Conservation (phyloP, 2,113 vertebrate genomes). For the Psophia crepitans region DNA sequence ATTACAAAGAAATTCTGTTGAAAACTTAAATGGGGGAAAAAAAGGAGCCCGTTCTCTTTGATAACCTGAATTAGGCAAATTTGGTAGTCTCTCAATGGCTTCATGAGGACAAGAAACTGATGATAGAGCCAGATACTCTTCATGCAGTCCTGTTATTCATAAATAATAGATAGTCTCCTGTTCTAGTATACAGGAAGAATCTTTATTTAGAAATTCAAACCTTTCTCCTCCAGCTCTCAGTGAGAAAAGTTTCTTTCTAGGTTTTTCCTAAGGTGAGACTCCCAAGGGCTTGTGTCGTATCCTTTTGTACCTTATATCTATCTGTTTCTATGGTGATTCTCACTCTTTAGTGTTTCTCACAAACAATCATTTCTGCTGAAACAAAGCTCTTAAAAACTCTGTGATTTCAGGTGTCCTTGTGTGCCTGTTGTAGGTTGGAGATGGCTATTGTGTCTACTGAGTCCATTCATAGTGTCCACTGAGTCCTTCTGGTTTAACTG, state of each 20-base stretch:
- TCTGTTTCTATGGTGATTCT: slow-evolving; percentile 14
- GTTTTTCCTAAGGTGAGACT: neutral
- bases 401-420: neutral
- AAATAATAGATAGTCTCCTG: slow-evolving; percentile 5
- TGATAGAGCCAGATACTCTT: neutral
- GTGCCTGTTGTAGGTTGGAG: neutral
- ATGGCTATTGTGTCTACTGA: neutral
- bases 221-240: neutral
- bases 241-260: neutral
- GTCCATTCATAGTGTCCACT: neutral
- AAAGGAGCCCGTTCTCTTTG: neutral
- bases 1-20: neutral
- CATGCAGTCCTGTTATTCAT: neutral
- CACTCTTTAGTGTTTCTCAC: neutral
- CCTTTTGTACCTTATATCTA: neutral
- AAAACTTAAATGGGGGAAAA: neutral
- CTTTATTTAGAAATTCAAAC: slow-evolving; percentile 31
- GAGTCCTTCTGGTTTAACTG: neutral
- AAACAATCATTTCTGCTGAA: neutral
- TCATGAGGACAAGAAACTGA: neutral
- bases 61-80: neutral
- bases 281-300: slow-evolving; percentile 1
- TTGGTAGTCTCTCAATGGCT: neutral
- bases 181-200: neutral
- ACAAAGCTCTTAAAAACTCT: neutral